Percentiles rank a stretch among this genome's conserved stretches.
Conservation (phyloP, 2,797 vertebrate genomes). For the Scomberomorus guttatus region DNA sequence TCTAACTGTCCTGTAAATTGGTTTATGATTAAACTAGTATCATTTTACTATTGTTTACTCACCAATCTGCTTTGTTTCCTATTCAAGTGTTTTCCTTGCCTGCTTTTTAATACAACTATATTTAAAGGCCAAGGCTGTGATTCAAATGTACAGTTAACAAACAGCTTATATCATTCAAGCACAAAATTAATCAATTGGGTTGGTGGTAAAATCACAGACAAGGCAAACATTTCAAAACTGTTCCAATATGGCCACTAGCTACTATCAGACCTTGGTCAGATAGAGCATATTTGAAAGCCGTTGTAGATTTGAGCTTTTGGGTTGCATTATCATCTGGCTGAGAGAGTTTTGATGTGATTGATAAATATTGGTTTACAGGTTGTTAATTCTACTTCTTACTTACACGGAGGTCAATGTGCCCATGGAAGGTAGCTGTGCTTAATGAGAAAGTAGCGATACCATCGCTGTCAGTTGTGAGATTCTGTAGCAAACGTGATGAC, state of each 20-base stretch:
- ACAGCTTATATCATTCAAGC: too few species aligned
- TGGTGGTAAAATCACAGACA: background rate
- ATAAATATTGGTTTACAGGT: too few species aligned
- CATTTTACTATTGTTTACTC: too few species aligned
- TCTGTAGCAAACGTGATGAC: conserved; percentile 34
- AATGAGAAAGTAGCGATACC: conserved; percentile 77
- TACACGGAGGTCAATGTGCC: conserved; percentile 52
- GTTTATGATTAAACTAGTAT: too few species aligned
- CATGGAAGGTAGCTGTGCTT: conserved; percentile 12
- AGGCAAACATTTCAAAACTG: background rate
- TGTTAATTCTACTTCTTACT: conserved; percentile 1
- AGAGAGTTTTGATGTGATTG: background rate
- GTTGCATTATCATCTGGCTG: background rate
- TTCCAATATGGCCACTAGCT: background rate
- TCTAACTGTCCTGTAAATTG: too few species aligned
- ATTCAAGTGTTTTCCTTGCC: too few species aligned
- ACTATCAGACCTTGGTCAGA: background rate
- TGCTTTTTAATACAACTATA: too few species aligned
- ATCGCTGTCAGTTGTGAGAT: conserved; percentile 74
- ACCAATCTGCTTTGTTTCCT: too few species aligned
- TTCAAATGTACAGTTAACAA: too few species aligned
- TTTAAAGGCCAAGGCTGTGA: too few species aligned
- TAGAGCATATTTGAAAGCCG: background rate
- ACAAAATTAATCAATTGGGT: too few species aligned
- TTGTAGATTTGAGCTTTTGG: background rate